Base-by-base conservation (phyloP, 1,140 invertebrate genomes). In the Formica exsecta region DNA sequence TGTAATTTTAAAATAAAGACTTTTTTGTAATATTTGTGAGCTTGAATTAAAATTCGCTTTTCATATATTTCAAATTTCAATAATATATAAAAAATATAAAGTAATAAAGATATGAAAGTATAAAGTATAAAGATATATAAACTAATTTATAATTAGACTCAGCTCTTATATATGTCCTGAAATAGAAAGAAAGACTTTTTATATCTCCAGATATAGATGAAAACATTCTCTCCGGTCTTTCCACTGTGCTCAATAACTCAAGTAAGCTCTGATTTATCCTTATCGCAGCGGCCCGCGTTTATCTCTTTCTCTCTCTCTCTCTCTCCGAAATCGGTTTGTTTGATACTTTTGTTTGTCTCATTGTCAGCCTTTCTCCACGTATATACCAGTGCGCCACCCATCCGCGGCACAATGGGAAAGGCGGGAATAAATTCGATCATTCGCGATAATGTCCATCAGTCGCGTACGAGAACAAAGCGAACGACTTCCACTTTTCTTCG, bases 181-280 rank as follows among this genome's bases (percentile, higher is more conserved):
- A 16, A 32, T 7, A n/a, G 22, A 44, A 22, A 74, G 22, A 64
- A 65, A 51, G 36, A 54, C 70, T 59, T 44, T 61, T 73, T 59
- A 11, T 61, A 13, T 44, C 25, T 83, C 11, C 32, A 19, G 25
- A 76, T 32, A 61, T 36, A 22, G 66, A 81, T 13, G 66, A 61
- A n/a, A 74, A 74, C 44, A 29, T 73, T 74, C 16, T 11, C 16
- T 36, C 7, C 8, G n/a, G 54, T 32, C 51, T 32, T 38, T 38
- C 38, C 9, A 74, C 51, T 65, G 29, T n/a, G 68, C 62, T 83
- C 66, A 68, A 83, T 83, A 74, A 74, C 54, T 74, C 68, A 44
- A 83, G 79, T 61, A 19, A 83, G 68, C 38, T 83, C 66, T 57
- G 79, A 83, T 83, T 83, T 83, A 83, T 73, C 68, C 54, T 74